These are phyloP conservation scores for Panulirus ornatus DNA, from an alignment of 1,140 invertebrate genomes.

Conservation along the genomic window DNA sequence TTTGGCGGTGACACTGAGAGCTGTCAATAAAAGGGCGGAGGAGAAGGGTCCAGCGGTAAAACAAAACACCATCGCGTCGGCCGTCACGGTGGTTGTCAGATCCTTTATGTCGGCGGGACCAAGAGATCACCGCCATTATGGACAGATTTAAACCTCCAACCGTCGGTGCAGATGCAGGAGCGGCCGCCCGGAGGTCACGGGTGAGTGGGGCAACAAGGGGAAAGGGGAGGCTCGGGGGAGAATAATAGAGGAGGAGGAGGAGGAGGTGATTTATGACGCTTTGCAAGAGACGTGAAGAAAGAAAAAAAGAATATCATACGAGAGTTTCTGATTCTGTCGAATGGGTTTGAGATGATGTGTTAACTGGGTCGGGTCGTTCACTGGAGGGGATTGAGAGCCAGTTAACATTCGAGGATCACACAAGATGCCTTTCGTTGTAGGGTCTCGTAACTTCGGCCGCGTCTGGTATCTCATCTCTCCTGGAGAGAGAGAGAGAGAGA, in stretches of 20 bases:
- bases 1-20: background rate
- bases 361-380: too few species aligned
- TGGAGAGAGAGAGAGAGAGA: too few species aligned
- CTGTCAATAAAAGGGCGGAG: constrained; percentile 35
- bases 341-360: too few species aligned
- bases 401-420: too few species aligned
- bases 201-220: background rate
- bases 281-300: background rate
- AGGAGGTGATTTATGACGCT: background rate
- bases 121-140: constrained; percentile 26
- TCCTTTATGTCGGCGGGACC: constrained; percentile 36
- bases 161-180: constrained; percentile 51
- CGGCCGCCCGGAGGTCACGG: background rate
- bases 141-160: constrained; percentile 45
- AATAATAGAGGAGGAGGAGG: background rate
- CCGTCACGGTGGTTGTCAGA: constrained; percentile 26
- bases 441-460: too few species aligned
- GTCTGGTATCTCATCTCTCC: too few species aligned
- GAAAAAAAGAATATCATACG: background rate
- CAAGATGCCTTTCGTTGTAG: too few species aligned
- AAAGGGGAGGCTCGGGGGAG: background rate
- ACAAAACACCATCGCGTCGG: constrained; percentile 42
- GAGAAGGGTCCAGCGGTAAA: constrained; percentile 13
- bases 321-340: too few species aligned
- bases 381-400: too few species aligned